These are phyloP conservation scores for Chloebia gouldiae DNA, from an alignment of 2,113 vertebrate genomes.

Conservation along the genomic window DNA sequence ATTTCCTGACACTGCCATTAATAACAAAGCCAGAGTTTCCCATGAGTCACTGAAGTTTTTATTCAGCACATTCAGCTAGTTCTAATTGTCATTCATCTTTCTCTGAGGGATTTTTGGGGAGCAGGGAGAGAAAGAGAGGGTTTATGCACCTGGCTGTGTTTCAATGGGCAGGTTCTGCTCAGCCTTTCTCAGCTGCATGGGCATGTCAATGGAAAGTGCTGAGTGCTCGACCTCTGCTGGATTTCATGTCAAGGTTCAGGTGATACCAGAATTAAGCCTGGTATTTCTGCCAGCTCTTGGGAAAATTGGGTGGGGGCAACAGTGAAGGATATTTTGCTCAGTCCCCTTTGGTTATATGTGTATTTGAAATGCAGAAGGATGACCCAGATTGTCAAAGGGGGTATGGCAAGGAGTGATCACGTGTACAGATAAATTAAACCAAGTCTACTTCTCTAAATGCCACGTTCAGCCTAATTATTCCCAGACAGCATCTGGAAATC, in stretches of 20 bases:
- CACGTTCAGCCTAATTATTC: background rate
- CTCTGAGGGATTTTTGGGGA: background rate
- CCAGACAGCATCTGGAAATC: background rate
- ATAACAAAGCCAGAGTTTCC: slow-evolving; percentile 2
- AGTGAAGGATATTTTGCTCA: background rate
- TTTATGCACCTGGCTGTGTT: background rate
- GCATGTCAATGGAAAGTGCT: background rate
- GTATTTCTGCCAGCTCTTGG: background rate
- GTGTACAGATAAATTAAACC: background rate
- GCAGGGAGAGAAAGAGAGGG: background rate
- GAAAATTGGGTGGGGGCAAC: background rate
- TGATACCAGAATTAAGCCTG: background rate
- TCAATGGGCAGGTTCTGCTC: background rate
- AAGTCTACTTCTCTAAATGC: background rate
- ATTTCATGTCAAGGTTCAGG: background rate
- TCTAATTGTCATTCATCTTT: background rate
- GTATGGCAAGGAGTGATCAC: background rate
- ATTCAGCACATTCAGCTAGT: background rate
- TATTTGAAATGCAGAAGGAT: background rate
- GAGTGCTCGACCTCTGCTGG: background rate
- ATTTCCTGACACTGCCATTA: slow-evolving; percentile 42
- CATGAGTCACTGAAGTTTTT: background rate
- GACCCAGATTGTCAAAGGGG: background rate
- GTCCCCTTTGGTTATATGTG: background rate
- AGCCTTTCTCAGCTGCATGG: background rate